A percentile compares a stretch with the other conserved stretches of the same genome.
Evolutionary conservation across 2,797 vertebrate genomes (phyloP).

Genomic region (Pampus argenteus): DNA sequence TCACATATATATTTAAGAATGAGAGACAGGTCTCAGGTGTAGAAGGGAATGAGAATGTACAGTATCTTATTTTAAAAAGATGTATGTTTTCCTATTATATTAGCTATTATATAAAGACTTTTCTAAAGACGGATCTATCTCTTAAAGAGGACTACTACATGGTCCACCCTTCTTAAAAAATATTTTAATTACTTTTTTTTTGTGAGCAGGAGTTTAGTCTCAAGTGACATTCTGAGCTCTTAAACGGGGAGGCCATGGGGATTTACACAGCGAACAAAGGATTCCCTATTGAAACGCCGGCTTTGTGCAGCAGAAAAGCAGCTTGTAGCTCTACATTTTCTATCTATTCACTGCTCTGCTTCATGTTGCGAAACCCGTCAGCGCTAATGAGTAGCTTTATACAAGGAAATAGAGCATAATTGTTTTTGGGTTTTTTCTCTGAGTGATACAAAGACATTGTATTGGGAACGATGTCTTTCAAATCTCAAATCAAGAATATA

Average conservation of each 20-base stretch:
- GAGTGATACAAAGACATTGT: slow-evolving; percentile 35
- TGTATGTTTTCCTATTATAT: slow-evolving; percentile 22
- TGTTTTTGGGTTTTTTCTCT: slow-evolving; percentile 61
- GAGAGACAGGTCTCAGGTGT: slow-evolving; percentile 51
- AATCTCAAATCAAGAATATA: slow-evolving; percentile 44
- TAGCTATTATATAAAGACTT: slow-evolving; percentile 52
- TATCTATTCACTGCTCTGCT: slow-evolving; percentile 77
- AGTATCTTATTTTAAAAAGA: slow-evolving; percentile 33
- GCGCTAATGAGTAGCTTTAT: slow-evolving; percentile 78
- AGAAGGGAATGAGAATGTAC: slow-evolving; percentile 24
- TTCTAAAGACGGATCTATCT: slow-evolving; percentile 21
- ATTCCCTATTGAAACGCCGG: slow-evolving; percentile 74
- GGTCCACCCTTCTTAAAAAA: slow-evolving; percentile 44
- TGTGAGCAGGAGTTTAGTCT: slow-evolving; percentile 73
- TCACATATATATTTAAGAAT: slow-evolving; percentile 77
- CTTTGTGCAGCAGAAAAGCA: slow-evolving; percentile 72
- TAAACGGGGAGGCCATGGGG: slow-evolving; percentile 70
- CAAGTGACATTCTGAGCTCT: slow-evolving; percentile 74
- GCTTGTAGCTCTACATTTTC: slow-evolving; percentile 68
- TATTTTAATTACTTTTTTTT: slow-evolving; percentile 75
- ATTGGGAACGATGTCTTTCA: slow-evolving; percentile 51
- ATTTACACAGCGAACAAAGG: slow-evolving; percentile 75
- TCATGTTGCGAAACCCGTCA: slow-evolving; percentile 75
- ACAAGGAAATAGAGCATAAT: slow-evolving; percentile 77
- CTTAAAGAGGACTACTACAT: slow-evolving; percentile 16